Evolutionary conservation across 2,113 vertebrate species (phyloP).

Genomic region (Spea bombifrons): DNA sequence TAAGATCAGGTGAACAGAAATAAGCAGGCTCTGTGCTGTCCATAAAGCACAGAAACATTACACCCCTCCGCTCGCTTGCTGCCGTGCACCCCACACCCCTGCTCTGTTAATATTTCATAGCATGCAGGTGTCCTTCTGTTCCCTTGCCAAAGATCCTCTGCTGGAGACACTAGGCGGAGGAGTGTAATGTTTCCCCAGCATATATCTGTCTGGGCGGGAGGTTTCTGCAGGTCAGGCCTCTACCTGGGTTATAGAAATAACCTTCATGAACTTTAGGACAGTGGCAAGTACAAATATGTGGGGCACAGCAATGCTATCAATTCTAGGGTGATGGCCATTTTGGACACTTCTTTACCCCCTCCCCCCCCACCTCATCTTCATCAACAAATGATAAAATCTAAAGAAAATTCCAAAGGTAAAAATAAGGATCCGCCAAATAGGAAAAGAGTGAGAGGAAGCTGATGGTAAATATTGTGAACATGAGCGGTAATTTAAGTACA

Average conservation of each 20-base stretch:
- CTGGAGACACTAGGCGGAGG: slow-evolving; percentile 26
- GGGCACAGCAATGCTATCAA: too few relatives aligned
- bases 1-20: slow-evolving; percentile 20
- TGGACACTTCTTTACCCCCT: too few relatives aligned
- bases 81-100: slow-evolving; percentile 34
- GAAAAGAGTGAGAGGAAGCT: too few relatives aligned
- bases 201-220: slow-evolving; percentile 10
- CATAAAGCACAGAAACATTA: slow-evolving; percentile 33
- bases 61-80: slow-evolving; percentile 9
- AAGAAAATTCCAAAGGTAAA: too few relatives aligned
- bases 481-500: too few relatives aligned
- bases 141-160: slow-evolving; percentile 30
- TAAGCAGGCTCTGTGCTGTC: slow-evolving; percentile 13
- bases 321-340: too few relatives aligned
- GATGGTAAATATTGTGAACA: too few relatives aligned
- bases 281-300: too few relatives aligned
- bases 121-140: slow-evolving; percentile 41
- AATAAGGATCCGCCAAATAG: too few relatives aligned
- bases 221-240: slow-evolving; percentile 22
- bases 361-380: too few relatives aligned
- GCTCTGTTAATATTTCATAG: slow-evolving; percentile 45
- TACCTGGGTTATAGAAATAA: neutral
- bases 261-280: too few relatives aligned
- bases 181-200: slow-evolving; percentile 15
- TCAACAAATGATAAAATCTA: too few relatives aligned